A percentile compares a stretch with the other conserved stretches of the same genome.
Evolutionary conservation across 2,888 invertebrate genomes (phyloP).

Genomic region (Brassicogethes aeneus): DNA sequence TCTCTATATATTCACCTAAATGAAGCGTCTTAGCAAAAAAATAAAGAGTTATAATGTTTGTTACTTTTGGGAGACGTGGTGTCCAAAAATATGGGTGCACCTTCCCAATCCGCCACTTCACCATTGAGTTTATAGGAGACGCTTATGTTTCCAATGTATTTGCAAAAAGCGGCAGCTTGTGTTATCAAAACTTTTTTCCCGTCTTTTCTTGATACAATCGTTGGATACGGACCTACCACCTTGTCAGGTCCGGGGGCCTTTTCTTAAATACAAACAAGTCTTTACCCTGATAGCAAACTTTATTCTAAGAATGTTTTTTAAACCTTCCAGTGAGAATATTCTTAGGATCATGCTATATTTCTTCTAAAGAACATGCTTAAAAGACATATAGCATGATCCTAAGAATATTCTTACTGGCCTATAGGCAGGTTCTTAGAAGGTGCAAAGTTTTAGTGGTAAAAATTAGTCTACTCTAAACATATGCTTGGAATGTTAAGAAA

Average conservation of each 20-base stretch:
- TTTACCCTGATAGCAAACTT: too few species aligned
- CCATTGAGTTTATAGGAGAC: slow-evolving; percentile 61
- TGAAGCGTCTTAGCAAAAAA: slow-evolving; percentile 6
- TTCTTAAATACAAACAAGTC: too few species aligned
- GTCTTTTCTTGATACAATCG: slow-evolving; percentile 48
- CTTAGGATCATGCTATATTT: too few species aligned
- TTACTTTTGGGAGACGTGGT: slow-evolving; percentile 56
- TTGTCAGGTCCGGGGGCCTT: slow-evolving; percentile 50
- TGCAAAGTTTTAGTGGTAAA: too few species aligned
- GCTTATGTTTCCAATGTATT: slow-evolving; percentile 69
- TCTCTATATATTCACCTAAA: slow-evolving; percentile 18
- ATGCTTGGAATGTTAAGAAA: too few species aligned
- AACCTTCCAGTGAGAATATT: too few species aligned
- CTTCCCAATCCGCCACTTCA: slow-evolving; percentile 52
- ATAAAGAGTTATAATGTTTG: not conserved
- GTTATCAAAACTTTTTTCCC: slow-evolving; percentile 57
- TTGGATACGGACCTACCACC: slow-evolving; percentile 58
- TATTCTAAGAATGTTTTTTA: too few species aligned
- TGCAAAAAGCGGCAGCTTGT: slow-evolving; percentile 62
- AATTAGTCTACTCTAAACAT: too few species aligned
- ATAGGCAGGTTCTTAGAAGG: too few species aligned
- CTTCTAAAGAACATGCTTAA: too few species aligned
- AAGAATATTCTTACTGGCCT: too few species aligned
- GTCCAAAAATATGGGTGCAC: slow-evolving; percentile 62
- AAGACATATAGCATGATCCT: too few species aligned